Conservation (phyloP, 2,113 vertebrate genomes). For the Ibidorhyncha struthersii region DNA sequence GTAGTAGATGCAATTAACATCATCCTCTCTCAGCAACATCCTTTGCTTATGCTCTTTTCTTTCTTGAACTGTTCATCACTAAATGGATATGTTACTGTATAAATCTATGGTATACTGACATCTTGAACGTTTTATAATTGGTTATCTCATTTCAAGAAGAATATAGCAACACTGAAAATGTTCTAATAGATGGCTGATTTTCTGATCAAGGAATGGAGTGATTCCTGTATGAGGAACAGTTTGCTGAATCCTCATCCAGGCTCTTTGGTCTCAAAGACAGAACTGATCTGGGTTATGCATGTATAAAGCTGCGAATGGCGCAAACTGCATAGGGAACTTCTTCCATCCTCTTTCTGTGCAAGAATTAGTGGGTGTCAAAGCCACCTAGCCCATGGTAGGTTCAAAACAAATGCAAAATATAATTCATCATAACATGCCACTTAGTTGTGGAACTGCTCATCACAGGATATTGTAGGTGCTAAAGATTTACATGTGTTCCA, state of each 20-base stretch:
- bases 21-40: conserved; percentile 21
- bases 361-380: background rate
- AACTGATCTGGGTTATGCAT: background rate
- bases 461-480: background rate
- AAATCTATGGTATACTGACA: background rate
- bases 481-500: background rate
- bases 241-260: background rate
- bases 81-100: background rate
- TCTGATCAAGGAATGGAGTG: background rate
- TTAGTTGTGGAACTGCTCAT: background rate
- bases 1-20: conserved; percentile 43
- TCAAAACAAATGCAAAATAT: background rate
- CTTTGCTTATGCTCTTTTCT: background rate
- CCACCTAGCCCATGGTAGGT: background rate
- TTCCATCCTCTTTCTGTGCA: background rate
- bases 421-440: background rate
- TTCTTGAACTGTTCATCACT: background rate
- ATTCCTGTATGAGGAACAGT: background rate
- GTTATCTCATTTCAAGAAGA: background rate
- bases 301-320: background rate
- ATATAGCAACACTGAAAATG: background rate
- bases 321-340: background rate
- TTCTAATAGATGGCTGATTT: background rate
- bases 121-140: background rate
- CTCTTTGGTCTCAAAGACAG: background rate